Percentiles rank a stretch among this genome's conserved stretches.
These are phyloP conservation scores for Melanerpes aurifrons DNA, from an alignment of 2,113 vertebrate genomes.

Conservation along the genomic window DNA sequence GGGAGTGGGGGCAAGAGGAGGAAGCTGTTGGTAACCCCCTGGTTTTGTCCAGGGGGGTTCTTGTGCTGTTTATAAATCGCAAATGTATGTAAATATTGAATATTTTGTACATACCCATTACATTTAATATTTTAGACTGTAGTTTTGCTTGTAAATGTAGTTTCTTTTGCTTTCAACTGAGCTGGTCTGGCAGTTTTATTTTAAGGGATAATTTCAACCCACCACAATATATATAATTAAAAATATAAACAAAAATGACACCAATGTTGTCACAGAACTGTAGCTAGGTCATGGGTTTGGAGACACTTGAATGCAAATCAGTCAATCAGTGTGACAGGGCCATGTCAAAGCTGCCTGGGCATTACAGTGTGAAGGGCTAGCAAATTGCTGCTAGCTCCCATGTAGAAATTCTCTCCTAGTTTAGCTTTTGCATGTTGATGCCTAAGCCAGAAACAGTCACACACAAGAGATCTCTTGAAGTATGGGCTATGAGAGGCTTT, in stretches of 20 bases:
- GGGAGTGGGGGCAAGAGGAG: too few species aligned
- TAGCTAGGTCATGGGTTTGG: neutral
- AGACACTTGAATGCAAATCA: neutral
- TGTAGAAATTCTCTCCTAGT: neutral
- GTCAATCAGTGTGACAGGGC: rapidly evolving
- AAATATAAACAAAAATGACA: neutral
- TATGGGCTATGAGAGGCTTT: neutral
- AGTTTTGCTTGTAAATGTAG: too few species aligned
- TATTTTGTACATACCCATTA: too few species aligned
- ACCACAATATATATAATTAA: too few species aligned
- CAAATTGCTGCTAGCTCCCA: neutral
- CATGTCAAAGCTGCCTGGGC: rapidly evolving
- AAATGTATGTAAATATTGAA: too few species aligned
- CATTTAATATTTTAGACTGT: too few species aligned
- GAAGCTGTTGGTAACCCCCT: too few species aligned
- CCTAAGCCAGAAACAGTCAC: neutral
- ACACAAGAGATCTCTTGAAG: neutral
- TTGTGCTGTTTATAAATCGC: too few species aligned
- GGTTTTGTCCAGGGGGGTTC: too few species aligned
- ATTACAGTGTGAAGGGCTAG: neutral
- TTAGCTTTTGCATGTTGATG: neutral
- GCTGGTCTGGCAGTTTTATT: too few species aligned
- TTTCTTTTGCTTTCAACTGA: too few species aligned
- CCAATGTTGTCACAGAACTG: neutral
- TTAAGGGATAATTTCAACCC: too few species aligned